Evolutionary conservation across 2,888 invertebrate genomes (phyloP), one percentile per base, ranked within the genome.

Genomic region (Lacanobia wlatinum): DNA sequence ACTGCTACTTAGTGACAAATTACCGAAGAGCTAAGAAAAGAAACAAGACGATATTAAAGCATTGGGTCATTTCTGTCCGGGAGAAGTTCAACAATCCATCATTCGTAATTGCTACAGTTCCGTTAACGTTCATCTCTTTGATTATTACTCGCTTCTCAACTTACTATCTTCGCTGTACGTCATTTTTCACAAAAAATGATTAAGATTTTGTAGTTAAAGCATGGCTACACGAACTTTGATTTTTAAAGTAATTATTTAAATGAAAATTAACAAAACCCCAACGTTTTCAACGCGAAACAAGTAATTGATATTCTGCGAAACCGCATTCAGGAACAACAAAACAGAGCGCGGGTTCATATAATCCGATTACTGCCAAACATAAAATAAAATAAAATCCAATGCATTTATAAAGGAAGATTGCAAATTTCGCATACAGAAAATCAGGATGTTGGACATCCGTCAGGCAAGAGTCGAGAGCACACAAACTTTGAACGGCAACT

Each of bases 81-180:
- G 84, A 85, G 87, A 93, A 94, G 89, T 94, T 93, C 89, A 90
- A 90, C 94, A 91, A 94, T 94, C 91, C 94, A 94, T 94, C 94
- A 94, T 90, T 87, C 90, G 91, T 94, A 94, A 95, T 94, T 94
- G 92, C 92, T 90, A 85, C 90, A 90, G 91, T 92, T 89, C 87
- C 89, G 82, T 62, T 86, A 89, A 88, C 90, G 91, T 91, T 91
- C 90, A 89, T 92, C 92, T 91, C 87, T 93, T 92, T 92, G 91
- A 94, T 93, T 93, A 92, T 92, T 91, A 92, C 76, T 78, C 75
- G 71, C 72, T 80, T 73, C 68, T 69, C 61, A 68, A 72, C 68
- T 83, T 73, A 78, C 72, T 70, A 71, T 76, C 71, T 69, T 63
- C 38, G 67, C 40, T 67, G 43, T 61, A 73, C 73, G 43, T 66